Base-by-base conservation (phyloP, 2,888 invertebrate genomes). In the Phyto melanocephala region DNA sequence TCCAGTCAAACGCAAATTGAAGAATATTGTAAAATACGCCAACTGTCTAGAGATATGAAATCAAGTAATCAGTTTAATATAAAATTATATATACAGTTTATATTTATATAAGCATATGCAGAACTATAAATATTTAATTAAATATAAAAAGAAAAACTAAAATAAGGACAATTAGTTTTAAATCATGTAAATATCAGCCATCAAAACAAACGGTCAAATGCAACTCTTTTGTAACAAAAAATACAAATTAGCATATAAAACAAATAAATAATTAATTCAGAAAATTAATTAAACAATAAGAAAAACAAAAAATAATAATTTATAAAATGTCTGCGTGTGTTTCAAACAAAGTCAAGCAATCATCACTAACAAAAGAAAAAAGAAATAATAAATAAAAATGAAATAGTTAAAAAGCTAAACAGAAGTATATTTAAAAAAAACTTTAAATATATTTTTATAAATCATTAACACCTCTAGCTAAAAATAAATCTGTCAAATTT, bases 341-440 rank as follows among this genome's bases (percentile, higher is more conserved):
- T 86, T 86, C 85, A 85, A 77, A 85, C 68, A 85, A 75, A 80
- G 86, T 86, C 82, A 86, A 87, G 86, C 86, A 87, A 86, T 86
- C 85, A 80, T 65, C 52, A 70, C 45, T 28, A 62, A 42, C 42
- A 47, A 17, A 20, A 37, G 0, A 35, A 42, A 47, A 28, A n/a
- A 28, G 1, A 42, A 60, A n/a, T 15, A 40, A 35, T 8, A 28
- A 17, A 71, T 24, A 68, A 20, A 50, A 40, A 60, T 28, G 56
- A 56, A 58, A 28, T 6, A 5, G 28, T 28, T 28, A 37, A 3
- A 28, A 35, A 68, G 17, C 15, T 50, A 40, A 17, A 40, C 28
- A 28, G 28, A 28, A 28, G 6, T 28, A 28, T 5, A 28, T 5
- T 28, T 6, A 28, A 28, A 28, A 5, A 28, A 28, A n/a, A n/a